A percentile compares a stretch with the other conserved stretches of the same genome.
These are phyloP conservation scores for Amphiprion percula DNA, from an alignment of 2,113 vertebrate genomes.

Conservation along the genomic window DNA sequence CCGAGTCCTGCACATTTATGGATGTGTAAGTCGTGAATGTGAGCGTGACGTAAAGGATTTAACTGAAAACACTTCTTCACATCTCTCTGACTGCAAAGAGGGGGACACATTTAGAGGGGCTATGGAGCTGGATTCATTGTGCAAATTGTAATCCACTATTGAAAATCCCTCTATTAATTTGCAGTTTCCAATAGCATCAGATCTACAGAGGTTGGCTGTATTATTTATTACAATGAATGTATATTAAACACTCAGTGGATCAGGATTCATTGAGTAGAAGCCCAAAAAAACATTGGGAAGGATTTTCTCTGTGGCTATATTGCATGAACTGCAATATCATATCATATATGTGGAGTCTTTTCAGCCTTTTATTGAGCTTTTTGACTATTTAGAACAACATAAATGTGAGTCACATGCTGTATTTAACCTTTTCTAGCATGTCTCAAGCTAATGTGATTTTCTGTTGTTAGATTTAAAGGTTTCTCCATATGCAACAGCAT, in stretches of 20 bases:
- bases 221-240: neutral
- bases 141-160: neutral
- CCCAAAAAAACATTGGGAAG: neutral
- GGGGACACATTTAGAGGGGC: neutral
- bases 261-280: constrained; percentile 6
- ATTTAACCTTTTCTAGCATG: constrained; percentile 18
- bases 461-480: neutral
- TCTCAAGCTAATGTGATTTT: constrained; percentile 9
- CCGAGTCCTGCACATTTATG: neutral
- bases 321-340: neutral
- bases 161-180: constrained; percentile 14
- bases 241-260: neutral
- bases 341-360: neutral
- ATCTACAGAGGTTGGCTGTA: neutral
- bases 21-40: neutral
- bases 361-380: constrained; percentile 7
- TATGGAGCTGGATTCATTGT: neutral
- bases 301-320: neutral
- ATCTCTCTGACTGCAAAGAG: constrained; percentile 19
- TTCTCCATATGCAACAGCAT: neutral
- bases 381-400: constrained; percentile 4
- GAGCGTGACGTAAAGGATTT: constrained; percentile 7
- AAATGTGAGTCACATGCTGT: constrained; percentile 32
- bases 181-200: neutral
- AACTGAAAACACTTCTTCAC: neutral